Percentiles rank a stretch among this genome's conserved stretches.
These are phyloP conservation scores for Melipona quadrifasciata DNA, from an alignment of 1,140 invertebrate genomes.

Conservation along the genomic window DNA sequence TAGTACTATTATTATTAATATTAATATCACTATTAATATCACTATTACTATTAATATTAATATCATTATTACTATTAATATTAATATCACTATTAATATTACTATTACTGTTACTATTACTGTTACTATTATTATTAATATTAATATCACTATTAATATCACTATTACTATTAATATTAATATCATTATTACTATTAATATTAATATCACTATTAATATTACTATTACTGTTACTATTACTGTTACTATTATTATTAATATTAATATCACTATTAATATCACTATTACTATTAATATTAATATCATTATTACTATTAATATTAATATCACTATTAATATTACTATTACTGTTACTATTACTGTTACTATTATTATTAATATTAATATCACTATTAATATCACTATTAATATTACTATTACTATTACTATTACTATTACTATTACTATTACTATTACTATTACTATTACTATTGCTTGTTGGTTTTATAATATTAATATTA, in stretches of 20 bases:
- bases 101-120: no score
- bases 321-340: not conserved
- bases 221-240: not conserved
- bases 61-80: not conserved
- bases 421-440: not conserved
- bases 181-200: not conserved
- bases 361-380: not conserved
- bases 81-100: no score
- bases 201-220: not conserved
- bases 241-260: not conserved
- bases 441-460: not conserved
- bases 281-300: no score
- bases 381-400: no score
- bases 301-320: no score
- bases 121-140: no score
- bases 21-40: not conserved
- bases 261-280: no score
- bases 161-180: no score
- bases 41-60: not conserved
- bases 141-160: no score
- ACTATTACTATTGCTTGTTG: not conserved
- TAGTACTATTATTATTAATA: no score
- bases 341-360: fast-evolving
- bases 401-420: no score
- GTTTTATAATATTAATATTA: no score